Conservation (phyloP, 2,888 invertebrate genomes). For the Leptarthrus brevirostris region DNA sequence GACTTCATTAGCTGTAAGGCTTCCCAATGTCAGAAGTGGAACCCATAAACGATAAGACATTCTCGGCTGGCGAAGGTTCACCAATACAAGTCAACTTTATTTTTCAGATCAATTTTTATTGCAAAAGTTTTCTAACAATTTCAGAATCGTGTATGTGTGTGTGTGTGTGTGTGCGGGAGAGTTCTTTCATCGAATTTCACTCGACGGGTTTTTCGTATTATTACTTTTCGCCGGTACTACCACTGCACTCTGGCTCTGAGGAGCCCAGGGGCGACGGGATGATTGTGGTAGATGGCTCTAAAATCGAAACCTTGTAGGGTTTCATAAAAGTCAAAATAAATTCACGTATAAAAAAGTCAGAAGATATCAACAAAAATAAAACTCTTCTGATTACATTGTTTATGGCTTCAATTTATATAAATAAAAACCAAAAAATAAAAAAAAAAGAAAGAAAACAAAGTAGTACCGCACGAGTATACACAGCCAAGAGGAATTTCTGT, state of each 20-base stretch:
- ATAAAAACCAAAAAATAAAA: constrained; percentile 17
- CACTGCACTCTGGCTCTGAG: background rate
- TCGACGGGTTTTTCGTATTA: background rate
- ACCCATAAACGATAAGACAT: background rate
- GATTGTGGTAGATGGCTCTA: constrained; percentile 25
- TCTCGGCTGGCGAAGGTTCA: background rate
- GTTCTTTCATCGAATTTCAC: constrained; percentile 7
- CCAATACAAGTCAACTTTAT: background rate
- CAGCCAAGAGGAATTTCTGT: background rate
- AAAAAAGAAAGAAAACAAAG: background rate
- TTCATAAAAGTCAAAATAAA: constrained; percentile 36
- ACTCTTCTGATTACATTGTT: constrained; percentile 40
- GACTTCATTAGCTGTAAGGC: constrained; percentile 26
- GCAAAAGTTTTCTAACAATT: constrained; percentile 21
- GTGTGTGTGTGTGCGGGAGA: background rate
- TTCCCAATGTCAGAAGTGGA: constrained; percentile 21
- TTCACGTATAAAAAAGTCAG: constrained; percentile 12
- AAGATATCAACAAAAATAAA: constrained; percentile 17
- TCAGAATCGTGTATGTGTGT: background rate
- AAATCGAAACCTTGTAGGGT: constrained; percentile 39
- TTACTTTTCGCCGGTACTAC: background rate
- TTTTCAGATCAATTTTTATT: constrained; percentile 44
- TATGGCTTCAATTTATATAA: constrained; percentile 42
- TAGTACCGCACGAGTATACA: background rate
- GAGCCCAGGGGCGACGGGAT: background rate